Evolutionary conservation across 2,113 vertebrate genomes (phyloP), one percentile per base, ranked within the genome.

Genomic region (Microcebus griseorufus): DNA sequence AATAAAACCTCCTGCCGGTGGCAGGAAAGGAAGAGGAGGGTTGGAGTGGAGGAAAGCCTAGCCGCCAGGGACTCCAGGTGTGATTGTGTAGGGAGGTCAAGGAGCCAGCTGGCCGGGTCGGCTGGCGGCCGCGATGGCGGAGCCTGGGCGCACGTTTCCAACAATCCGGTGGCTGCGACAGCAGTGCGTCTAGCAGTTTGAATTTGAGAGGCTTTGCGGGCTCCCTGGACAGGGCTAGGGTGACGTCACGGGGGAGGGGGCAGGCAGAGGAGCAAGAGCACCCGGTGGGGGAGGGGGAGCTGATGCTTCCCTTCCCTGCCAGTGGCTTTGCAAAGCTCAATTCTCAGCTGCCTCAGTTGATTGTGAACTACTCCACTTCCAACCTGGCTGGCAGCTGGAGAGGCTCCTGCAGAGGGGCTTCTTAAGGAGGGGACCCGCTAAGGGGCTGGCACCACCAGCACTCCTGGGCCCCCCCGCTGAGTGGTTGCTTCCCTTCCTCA

Each of bases 231-330:
- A 62, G 69, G 85, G 69, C 90, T 90, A 22, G 93, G 96, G 83
- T 98, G 98, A 98, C 98, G 98, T 98, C 98, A 98, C 97, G 79
- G 81, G 96, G 94, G 97, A 92, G 93, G 94, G 79, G 85, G 89
- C 32, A 92, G 93, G 92, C 67, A 10, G 78, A 6, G 88, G 93
- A 95, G 87, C 20, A 60, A 90, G 96, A 96, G 88, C 92, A 55
- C 62, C 45, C n/a, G 20, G 73, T 32, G 90, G 70, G 69, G 88
- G 62, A 73, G 90, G 95, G 93, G 88, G 60, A 94, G 87, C 87
- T 42, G 92, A 88, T 29, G 62, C 67, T 93, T 70, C 51, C 1
- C 12, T 22, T 75, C 51, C 64, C 75, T 2, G 93, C 25, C 1
- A 88, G 76, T n/a, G 88, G 81, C 75, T 96, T 88, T 60, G 37